Base-by-base conservation (phyloP, 2,888 invertebrate genomes). In the Heteromyza rotundicornis region DNA sequence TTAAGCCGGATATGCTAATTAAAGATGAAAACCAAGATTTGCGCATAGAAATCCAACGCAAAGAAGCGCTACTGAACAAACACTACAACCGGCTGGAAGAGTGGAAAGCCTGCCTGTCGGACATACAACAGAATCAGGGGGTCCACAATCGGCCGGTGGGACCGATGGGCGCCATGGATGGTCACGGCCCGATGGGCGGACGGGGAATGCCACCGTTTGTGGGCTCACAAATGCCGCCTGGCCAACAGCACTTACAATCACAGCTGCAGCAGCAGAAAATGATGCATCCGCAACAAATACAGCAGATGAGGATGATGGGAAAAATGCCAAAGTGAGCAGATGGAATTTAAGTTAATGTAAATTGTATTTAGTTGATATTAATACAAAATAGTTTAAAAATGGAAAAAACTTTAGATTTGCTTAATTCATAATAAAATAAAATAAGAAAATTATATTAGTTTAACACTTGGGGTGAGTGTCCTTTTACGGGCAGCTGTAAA, bases 11-110 rank as follows among this genome's bases (percentile, higher is more conserved):
- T 80, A 88, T 96, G 76, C 88, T 96, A 22, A 88, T 96, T 2
- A 94, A 94, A 82, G 96, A 97, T 86, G 96, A 96, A 77, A 94
- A 94, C 71, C 89, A 88, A 69, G 96, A 97, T 79, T 84, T 97
- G 23, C 89, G 90, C 71, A 86, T 89, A 64, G 96, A 97, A 82
- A 85, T 96, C 58, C 87, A 89, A 12, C 87, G 96, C n/a, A 97
- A 97, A 80, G 96, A 97, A 65, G 92, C 92, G 58, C 84, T 97
- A 2, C 85, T 97, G 16, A 89, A 94, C 71, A 87, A 93, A 60
- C 96, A 96, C 76, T 92, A 94, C 75, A 95, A 95, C 66, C 95
- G 96, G 80, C 90, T 97, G 57, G 89, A 90, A 27, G 89, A 92
- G 59, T 97, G 97, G 96, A 96, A 96, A 83, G 90, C 89, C 70